Percentiles rank a stretch among this genome's conserved stretches.
phyloP scores from a whole-genome alignment of 2,113 vertebrate genomes.

The Strigops habroptila region DNA sequence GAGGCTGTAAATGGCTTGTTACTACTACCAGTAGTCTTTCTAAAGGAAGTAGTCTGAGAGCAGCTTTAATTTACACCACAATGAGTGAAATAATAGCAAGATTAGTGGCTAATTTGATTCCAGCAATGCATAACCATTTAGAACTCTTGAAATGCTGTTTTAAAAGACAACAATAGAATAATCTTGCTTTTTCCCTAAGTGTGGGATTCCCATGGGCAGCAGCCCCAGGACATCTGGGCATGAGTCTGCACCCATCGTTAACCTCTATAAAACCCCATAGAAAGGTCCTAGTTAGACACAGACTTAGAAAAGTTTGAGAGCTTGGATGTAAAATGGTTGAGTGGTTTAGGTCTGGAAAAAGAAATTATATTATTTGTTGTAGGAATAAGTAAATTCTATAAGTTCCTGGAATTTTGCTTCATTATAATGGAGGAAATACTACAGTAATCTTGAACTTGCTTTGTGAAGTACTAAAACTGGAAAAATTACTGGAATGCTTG shows the following conservation, averaged over 20 bases:
- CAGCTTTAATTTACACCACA: not conserved
- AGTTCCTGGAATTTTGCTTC: not conserved
- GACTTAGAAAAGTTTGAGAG: not conserved
- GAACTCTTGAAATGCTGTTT: not conserved
- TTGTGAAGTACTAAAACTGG: not conserved
- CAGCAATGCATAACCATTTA: rapidly evolving
- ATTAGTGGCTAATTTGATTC: not conserved
- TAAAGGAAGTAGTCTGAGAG: not conserved
- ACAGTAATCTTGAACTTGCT: not conserved
- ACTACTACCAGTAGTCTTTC: not conserved
- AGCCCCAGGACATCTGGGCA: not conserved
- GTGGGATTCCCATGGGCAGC: not conserved
- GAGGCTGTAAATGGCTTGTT: not conserved
- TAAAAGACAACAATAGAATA: not conserved
- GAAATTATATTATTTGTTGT: not conserved
- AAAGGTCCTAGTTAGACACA: not conserved
- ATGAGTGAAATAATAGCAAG: not conserved
- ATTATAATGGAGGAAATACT: not conserved
- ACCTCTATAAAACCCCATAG: rapidly evolving
- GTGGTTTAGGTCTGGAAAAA: not conserved
- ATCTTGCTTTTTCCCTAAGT: no score
- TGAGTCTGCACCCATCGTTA: not conserved
- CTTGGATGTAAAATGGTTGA: rapidly evolving
- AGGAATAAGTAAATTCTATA: not conserved
- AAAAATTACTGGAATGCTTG: not conserved